Conservation (phyloP, 2,113 vertebrate genomes). For the Cichladusa arquata region DNA sequence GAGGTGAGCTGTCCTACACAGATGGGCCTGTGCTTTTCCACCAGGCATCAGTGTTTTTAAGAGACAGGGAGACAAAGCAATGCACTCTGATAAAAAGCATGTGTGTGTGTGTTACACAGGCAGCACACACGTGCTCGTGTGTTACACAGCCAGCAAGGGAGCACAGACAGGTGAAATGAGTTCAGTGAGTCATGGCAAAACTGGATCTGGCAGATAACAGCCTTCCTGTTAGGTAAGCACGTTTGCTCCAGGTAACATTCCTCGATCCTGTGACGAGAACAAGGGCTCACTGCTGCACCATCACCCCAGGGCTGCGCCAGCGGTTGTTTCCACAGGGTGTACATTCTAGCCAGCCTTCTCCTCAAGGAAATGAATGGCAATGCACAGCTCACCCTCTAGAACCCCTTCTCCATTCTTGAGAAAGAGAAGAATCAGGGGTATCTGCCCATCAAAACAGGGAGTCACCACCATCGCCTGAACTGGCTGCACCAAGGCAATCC, state of each 20-base stretch:
- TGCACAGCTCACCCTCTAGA: background rate
- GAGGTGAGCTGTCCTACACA: background rate
- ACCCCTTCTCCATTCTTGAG: background rate
- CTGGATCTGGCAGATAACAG: background rate
- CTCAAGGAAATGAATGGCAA: background rate
- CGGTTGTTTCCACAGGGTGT: background rate
- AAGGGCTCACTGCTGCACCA: background rate
- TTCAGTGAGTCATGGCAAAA: background rate
- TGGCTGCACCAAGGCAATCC: background rate
- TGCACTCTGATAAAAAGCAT: background rate
- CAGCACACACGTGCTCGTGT: background rate
- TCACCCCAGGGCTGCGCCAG: background rate
- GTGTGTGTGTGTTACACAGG: background rate
- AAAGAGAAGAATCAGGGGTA: background rate
- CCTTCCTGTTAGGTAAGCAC: background rate
- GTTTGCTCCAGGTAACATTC: background rate
- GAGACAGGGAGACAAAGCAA: background rate
- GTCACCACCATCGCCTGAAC: accelerated
- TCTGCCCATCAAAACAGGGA: background rate
- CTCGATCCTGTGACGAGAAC: background rate
- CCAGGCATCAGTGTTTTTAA: accelerated
- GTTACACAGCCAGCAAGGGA: background rate
- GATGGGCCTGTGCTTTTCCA: accelerated
- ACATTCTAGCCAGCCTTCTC: background rate
- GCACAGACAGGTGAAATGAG: background rate